phyloP scores from a whole-genome alignment of 2,888 invertebrate species.

The Mellilla xanthometata region DNA sequence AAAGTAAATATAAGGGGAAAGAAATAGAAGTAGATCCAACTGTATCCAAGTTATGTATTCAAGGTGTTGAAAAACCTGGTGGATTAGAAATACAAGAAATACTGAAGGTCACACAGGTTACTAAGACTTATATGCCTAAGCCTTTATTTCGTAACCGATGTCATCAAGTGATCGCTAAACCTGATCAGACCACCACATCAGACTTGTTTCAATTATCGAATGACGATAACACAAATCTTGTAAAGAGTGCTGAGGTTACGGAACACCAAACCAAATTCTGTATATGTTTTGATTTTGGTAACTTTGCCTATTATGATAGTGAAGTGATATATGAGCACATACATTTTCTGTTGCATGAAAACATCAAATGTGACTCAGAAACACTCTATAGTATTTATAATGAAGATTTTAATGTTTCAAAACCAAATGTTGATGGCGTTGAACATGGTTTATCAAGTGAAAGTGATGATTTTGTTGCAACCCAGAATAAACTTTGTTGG shows the following conservation, averaged over 20 bases:
- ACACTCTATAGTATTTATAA: constrained; percentile 55
- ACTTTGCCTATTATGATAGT: constrained; percentile 44
- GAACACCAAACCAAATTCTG: constrained; percentile 40
- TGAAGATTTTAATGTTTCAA: constrained; percentile 31
- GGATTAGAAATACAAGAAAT: constrained; percentile 33
- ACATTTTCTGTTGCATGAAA: constrained; percentile 53
- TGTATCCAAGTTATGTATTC: constrained; percentile 55
- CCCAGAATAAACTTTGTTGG: constrained; percentile 10
- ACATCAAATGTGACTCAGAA: constrained; percentile 38
- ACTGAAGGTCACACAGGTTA: constrained; percentile 17
- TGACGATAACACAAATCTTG: constrained; percentile 11
- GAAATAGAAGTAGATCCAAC: constrained; percentile 26
- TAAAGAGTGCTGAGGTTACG: constrained; percentile 7
- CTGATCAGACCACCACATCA: neutral
- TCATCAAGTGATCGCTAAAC: neutral
- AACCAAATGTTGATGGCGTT: constrained; percentile 9
- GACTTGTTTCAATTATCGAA: constrained; percentile 16
- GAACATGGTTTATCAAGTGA: constrained; percentile 1
- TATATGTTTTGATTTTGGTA: constrained; percentile 65
- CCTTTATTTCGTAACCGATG: constrained; percentile 24
- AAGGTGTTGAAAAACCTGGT: constrained; percentile 69
- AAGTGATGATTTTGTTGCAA: neutral
- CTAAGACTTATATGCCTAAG: constrained; percentile 53
- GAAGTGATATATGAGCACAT: constrained; percentile 55
- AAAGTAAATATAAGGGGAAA: constrained; percentile 14